Conservation (phyloP, 2,888 invertebrate species). For the Pterostichus madidus region DNA sequence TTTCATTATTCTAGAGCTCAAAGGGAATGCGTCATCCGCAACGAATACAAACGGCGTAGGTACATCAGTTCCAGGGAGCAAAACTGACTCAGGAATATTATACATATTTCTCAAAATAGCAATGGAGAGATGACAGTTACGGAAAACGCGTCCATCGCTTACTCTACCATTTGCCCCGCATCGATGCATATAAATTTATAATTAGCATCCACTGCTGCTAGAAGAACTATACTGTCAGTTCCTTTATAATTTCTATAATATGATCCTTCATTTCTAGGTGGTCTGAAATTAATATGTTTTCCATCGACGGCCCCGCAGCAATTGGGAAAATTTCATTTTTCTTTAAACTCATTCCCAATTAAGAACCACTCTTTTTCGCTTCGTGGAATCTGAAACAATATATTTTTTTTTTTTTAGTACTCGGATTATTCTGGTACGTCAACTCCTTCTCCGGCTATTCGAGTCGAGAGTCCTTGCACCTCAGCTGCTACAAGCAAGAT, state of each 20-base stretch:
- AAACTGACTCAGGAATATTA: constrained; percentile 7
- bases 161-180: constrained; percentile 70
- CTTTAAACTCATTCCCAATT: constrained; percentile 69
- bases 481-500: no score
- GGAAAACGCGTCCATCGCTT: constrained; percentile 69
- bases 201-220: constrained; percentile 69
- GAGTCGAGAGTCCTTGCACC: no score
- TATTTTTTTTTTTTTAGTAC: not conserved
- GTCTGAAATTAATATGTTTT: constrained; percentile 68
- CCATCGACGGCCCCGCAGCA: constrained; percentile 70
- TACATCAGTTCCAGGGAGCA: constrained; percentile 19
- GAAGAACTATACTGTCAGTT: constrained; percentile 69
- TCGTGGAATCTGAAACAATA: constrained; percentile 67
- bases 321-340: constrained; percentile 71
- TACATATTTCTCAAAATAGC: constrained; percentile 6
- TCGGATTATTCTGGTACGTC: not conserved
- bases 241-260: constrained; percentile 70
- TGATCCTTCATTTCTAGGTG: constrained; percentile 68
- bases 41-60: constrained; percentile 26
- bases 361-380: constrained; percentile 69
- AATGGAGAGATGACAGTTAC: constrained; percentile 7
- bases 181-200: constrained; percentile 70
- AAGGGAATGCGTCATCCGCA: constrained; percentile 72
- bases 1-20: constrained; percentile 71
- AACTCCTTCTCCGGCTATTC: no score